Evolutionary conservation across 2,888 invertebrate species (phyloP).

Genomic region (Eilema griseolum): DNA sequence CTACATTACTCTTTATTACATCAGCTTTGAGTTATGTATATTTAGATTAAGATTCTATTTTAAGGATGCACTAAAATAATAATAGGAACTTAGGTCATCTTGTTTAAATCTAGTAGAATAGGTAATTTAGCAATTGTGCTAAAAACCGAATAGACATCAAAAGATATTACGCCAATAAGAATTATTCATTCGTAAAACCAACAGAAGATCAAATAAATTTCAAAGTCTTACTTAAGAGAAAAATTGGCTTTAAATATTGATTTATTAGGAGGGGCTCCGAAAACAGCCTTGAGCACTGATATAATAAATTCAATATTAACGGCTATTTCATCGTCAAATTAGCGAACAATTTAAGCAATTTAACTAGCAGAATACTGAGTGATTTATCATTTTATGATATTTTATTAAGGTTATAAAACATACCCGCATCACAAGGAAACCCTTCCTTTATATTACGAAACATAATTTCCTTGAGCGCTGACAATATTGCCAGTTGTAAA

Average conservation of each 20-base stretch:
- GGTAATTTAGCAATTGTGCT: not conserved
- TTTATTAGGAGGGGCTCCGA: conserved; percentile 35
- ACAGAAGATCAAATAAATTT: conserved; percentile 45
- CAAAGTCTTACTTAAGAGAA: conserved; percentile 35
- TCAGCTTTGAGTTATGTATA: too few species aligned
- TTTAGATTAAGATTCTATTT: too few species aligned
- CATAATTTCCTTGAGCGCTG: conserved; percentile 65
- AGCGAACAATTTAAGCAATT: conserved; percentile 62
- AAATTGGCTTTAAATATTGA: conserved; percentile 48
- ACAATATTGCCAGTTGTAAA: conserved; percentile 64
- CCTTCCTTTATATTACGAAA: conserved; percentile 65
- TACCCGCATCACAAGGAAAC: conserved; percentile 64
- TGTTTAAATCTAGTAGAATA: too few species aligned
- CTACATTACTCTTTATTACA: too few species aligned
- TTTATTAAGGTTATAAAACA: conserved; percentile 79
- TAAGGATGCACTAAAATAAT: too few species aligned
- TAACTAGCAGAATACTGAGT: conserved; percentile 66
- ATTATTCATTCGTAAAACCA: conserved; percentile 33
- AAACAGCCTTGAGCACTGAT: conserved; percentile 32
- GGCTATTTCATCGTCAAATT: conserved; percentile 63
- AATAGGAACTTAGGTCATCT: too few species aligned
- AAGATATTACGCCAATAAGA: conserved; percentile 4
- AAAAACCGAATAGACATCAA: not conserved
- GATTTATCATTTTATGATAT: conserved; percentile 77
- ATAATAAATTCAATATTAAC: conserved; percentile 52